Evolutionary conservation across 2,113 vertebrate genomes (phyloP), one percentile per base, ranked within the genome.

Genomic region (Amblyopsis rosae): DNA sequence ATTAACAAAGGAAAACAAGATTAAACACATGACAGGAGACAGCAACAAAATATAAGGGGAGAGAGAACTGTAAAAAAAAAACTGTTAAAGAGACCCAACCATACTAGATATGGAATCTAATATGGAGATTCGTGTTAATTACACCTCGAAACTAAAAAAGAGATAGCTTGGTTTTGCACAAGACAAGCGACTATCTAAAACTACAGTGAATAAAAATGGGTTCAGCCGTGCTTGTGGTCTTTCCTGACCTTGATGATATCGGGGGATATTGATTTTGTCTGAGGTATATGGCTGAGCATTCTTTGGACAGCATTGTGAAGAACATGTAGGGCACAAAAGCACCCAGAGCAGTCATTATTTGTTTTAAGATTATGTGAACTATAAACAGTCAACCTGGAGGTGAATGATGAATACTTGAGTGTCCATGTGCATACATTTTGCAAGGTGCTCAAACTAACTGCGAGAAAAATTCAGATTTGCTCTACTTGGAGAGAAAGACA

Each of bases 211-310:
- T 56, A 0, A 10, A 84, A 85, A 82, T 79, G 82, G 77, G 83
- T 82, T 26, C 2, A 2, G 26, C 80, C 79, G 70, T 54, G 60
- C 81, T 67, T 75, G 73, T 85, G 65, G 62, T 79, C 73, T 68
- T 84, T 48, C 60, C 49, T 72, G 79, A 61, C 73, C 73, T 72
- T 65, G n/a, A 79, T 73, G 58, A 67, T 70, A 79, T 65, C 17
- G n/a, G n/a, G 54, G n/a, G 6, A 1, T 79, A 84, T 86, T 82
- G 84, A 89, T 86, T 88, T 62, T 82, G 84, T 76, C 80, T 64
- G 60, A 26, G 70, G 49, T 49, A 61, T 69, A 41, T 66, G 78
- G 26, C 26, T 87, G 79, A 82, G 55, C 76, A 81, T 77, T 83
- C 57, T 71, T 77, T 83, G 78, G 82, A 79, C 19, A 55, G 35